phyloP scores from a whole-genome alignment of 2,888 invertebrate species.

The Lydus trimaculatus region DNA sequence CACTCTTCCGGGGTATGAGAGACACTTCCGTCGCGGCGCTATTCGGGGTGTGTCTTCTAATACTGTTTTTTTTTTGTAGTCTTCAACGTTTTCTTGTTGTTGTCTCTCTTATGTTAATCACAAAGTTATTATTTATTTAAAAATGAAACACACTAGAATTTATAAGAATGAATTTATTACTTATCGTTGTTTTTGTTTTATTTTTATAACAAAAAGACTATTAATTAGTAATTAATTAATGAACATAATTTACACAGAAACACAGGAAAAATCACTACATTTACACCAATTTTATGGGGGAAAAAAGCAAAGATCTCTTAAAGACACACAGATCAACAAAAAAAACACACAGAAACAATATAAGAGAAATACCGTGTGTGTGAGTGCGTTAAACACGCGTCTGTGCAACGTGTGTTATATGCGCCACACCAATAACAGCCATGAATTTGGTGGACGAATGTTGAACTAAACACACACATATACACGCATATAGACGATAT shows the following conservation, averaged over 20 bases:
- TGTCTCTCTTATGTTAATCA: background rate
- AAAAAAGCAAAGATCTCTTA: no score
- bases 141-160: background rate
- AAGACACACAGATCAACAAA: background rate
- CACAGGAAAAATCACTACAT: background rate
- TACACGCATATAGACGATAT: background rate
- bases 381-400: constrained; percentile 27
- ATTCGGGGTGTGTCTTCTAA: background rate
- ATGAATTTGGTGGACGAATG: constrained; percentile 19
- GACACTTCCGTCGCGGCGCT: constrained; percentile 8
- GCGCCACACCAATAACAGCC: constrained; percentile 7
- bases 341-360: background rate
- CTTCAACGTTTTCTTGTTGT: background rate
- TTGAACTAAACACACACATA: constrained; percentile 18
- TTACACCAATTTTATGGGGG: background rate
- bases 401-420: constrained; percentile 12
- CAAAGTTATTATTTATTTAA: background rate
- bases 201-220: background rate
- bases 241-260: background rate
- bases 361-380: constrained; percentile 2
- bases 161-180: background rate
- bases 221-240: background rate
- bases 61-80: no score
- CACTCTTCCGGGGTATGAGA: constrained; percentile 4
- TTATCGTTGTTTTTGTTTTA: background rate